Evolutionary conservation across 2,888 invertebrate genomes (phyloP).

Genomic region (Drosophila colorata): DNA sequence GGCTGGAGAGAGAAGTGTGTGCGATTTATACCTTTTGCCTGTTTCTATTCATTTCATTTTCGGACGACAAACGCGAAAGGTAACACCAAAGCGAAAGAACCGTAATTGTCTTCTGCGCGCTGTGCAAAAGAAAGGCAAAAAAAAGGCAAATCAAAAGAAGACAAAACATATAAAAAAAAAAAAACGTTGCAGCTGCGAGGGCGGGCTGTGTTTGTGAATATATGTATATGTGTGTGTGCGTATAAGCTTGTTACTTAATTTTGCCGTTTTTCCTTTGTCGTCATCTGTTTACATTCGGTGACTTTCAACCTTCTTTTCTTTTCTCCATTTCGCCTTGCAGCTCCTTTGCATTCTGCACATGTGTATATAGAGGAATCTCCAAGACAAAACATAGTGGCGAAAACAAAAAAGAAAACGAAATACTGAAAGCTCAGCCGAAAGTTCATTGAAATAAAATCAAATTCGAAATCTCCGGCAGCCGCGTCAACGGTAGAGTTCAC

Average conservation of each 20-base stretch:
- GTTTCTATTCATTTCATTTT: constrained; percentile 62
- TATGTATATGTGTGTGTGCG: constrained; percentile 4
- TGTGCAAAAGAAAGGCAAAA: constrained; percentile 48
- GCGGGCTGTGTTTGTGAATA: constrained; percentile 39
- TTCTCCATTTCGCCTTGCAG: constrained; percentile 32
- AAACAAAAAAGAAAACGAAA: constrained; percentile 15
- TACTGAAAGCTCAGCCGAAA: constrained; percentile 47
- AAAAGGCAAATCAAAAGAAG: constrained; percentile 49
- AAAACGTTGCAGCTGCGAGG: constrained; percentile 58
- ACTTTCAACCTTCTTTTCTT: constrained; percentile 16
- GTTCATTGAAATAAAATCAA: constrained; percentile 34
- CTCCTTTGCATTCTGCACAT: constrained; percentile 36
- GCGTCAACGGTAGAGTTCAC: constrained; percentile 32
- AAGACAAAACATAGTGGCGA: constrained; percentile 14
- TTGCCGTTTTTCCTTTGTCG: constrained; percentile 45
- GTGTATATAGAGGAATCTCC: constrained; percentile 38
- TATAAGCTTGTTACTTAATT: constrained; percentile 57
- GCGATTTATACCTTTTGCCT: constrained; percentile 55
- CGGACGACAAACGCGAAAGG: constrained; percentile 63
- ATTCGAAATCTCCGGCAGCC: constrained; percentile 36
- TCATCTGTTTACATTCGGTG: constrained; percentile 46
- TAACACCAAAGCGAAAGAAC: constrained; percentile 70
- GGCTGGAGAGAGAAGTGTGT: constrained; percentile 29
- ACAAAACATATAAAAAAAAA: constrained; percentile 23
- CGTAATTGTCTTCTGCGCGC: constrained; percentile 62